phyloP scores from a whole-genome alignment of 1,140 invertebrate genomes.

The Venustaconcha ellipsiformis region DNA sequence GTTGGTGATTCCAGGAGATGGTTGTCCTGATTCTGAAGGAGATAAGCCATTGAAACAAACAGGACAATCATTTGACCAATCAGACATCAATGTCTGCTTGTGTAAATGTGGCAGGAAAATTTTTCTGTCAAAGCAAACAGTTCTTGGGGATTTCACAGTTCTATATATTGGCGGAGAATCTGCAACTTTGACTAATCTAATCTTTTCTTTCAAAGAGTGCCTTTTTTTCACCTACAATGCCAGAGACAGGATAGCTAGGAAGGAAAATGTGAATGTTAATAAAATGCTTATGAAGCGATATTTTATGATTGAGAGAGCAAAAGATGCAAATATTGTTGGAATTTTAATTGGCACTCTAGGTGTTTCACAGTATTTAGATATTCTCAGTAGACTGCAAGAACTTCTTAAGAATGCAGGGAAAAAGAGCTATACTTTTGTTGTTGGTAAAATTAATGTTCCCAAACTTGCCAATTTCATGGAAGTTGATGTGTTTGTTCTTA shows the following conservation, averaged over 20 bases:
- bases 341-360: slow-evolving; percentile 90
- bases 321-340: slow-evolving; percentile 87
- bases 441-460: slow-evolving; percentile 91
- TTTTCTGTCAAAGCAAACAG: slow-evolving; percentile 37
- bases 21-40: not conserved
- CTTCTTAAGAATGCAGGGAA: slow-evolving; percentile 82
- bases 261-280: slow-evolving; percentile 62
- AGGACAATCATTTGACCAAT: no score
- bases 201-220: slow-evolving; percentile 69
- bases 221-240: slow-evolving; percentile 69
- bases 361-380: slow-evolving; percentile 82
- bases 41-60: not conserved
- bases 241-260: slow-evolving; percentile 33
- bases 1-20: no score
- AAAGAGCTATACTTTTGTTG: slow-evolving; percentile 89
- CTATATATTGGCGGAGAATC: slow-evolving; percentile 73
- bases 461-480: slow-evolving; percentile 95
- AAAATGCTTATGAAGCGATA: slow-evolving; percentile 79
- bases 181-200: slow-evolving; percentile 71
- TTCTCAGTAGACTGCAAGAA: slow-evolving; percentile 81
- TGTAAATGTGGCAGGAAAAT: slow-evolving; percentile 51
- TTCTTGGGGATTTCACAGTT: slow-evolving; percentile 69
- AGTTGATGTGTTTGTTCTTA: slow-evolving; percentile 90
- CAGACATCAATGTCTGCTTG: not conserved
- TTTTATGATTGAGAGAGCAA: slow-evolving; percentile 88